Base-by-base conservation (phyloP, 2,797 vertebrate species). In the Meriones psammophilus region DNA sequence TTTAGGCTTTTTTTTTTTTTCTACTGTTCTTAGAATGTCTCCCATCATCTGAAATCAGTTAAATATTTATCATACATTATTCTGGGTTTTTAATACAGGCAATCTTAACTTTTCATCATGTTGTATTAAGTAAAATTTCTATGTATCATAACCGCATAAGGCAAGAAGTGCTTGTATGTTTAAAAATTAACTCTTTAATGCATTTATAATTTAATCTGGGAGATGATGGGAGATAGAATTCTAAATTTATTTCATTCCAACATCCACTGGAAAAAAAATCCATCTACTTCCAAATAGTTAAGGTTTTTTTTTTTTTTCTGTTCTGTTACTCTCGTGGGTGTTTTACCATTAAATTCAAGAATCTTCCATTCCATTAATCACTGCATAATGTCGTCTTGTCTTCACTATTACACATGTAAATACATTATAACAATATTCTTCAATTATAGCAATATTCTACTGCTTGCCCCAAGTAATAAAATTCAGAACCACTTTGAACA, bases 401-500 rank as follows among this genome's bases (percentile, higher is more conserved):
- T 91, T 71, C 85, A 76, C 66, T 62, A 64, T 28, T 80, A 15
- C 46, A 83, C 5, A 50, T 73, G 42, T 26, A 73, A 60, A 74
- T 46, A 64, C 3, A 69, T 68, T 54, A 64, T 73, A 89, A 68
- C 77, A 36, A 83, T 3, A 79, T 20, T 73, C 39, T 95, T 91
- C n/a, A 39, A 69, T 68, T 54, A 64, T 73, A 89, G 60, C 77
- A 36, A 83, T 3, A 79, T 20, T 73, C 39, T 95, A 89, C 5
- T 13, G 9, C 54, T 88, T 93, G 62, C 33, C 93, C 90, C 78
- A 30, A 58, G 33, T 80, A 54, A 77, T n/a, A 22, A 86, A 93
- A 92, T 60, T 78, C 39, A 93, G 30, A 93, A 85, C 86, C 12
- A n/a, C 68, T 77, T 73, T 89, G 39, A 89, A 96, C 91, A 91